Percentiles rank a stretch among this genome's conserved stretches.
Evolutionary conservation across 1,140 invertebrate species (phyloP).

Genomic region (Ptiloglossa arizonensis): DNA sequence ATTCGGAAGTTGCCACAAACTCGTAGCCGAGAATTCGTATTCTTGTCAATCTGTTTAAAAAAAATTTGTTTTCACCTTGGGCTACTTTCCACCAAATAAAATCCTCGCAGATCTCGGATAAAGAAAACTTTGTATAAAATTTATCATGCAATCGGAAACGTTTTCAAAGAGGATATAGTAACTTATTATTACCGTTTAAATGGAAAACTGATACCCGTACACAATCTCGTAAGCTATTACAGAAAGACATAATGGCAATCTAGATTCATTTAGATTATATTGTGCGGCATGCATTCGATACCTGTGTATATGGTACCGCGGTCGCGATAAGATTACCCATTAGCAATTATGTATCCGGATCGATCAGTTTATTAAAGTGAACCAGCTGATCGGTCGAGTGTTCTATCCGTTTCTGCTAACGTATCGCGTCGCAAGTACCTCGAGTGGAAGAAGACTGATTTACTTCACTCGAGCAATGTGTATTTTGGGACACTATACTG

Average conservation of each 20-base stretch:
- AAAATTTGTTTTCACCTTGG: not conserved
- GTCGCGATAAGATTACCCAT: constrained; percentile 40
- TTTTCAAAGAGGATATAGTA: not conserved
- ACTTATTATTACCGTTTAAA: not conserved
- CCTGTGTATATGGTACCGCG: not conserved
- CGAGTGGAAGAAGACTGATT: constrained; percentile 37
- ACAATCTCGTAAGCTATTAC: not conserved
- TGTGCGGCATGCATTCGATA: not conserved
- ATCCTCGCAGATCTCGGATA: not conserved
- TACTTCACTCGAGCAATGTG: constrained; percentile 32
- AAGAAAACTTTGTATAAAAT: not conserved
- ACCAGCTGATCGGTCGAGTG: constrained; percentile 14
- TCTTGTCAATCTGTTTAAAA: not conserved
- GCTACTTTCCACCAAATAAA: not conserved
- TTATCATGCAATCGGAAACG: not conserved
- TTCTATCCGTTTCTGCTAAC: not conserved
- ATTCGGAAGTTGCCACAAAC: too few relatives aligned
- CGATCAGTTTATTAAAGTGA: constrained; percentile 36
- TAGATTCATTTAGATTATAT: constrained; percentile 35
- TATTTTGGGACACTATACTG: constrained; percentile 36
- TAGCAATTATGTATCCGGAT: constrained; percentile 29
- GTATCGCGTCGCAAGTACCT: constrained; percentile 26
- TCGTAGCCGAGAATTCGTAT: too few relatives aligned
- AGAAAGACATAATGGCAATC: constrained; percentile 21
- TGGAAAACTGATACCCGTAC: constrained; percentile 12